Conservation (phyloP, 2,888 invertebrate genomes). For the Norana najaformis region DNA sequence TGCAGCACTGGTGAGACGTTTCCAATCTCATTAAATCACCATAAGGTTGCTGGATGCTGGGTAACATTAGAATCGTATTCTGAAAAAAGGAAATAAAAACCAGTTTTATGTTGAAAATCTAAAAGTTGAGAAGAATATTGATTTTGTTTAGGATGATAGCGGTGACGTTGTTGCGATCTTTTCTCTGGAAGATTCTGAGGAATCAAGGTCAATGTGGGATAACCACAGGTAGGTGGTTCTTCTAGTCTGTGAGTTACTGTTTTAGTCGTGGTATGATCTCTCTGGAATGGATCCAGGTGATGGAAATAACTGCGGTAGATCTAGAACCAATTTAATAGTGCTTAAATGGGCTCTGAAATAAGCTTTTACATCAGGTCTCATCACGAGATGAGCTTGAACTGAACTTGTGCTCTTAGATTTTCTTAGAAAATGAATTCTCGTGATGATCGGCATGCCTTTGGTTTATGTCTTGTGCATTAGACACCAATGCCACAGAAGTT, state of each 20-base stretch:
- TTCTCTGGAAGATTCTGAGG: slow-evolving; percentile 88
- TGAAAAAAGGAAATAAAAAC: background rate
- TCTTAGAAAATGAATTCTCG: too few relatives aligned
- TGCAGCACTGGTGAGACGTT: background rate
- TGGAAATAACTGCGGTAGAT: too few relatives aligned
- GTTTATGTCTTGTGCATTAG: too few relatives aligned
- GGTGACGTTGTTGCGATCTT: slow-evolving; percentile 83
- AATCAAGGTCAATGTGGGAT: slow-evolving; percentile 69
- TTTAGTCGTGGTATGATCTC: background rate
- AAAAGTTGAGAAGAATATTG: too few relatives aligned
- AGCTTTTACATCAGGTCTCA: background rate
- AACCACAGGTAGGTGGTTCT: background rate
- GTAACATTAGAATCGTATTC: background rate
- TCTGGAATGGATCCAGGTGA: background rate
- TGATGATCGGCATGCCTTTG: too few relatives aligned
- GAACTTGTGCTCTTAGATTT: too few relatives aligned
- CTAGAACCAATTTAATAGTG: background rate
- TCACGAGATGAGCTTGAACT: background rate
- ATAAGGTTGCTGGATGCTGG: background rate
- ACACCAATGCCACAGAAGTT: too few relatives aligned
- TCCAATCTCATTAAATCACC: background rate
- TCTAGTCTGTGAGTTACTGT: background rate
- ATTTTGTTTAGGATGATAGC: slow-evolving; percentile 25
- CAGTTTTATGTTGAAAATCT: background rate
- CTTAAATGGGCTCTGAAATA: background rate